Evolutionary conservation across 1,140 invertebrate species (phyloP), one percentile per base, ranked within the genome.

Genomic region (Hycleus phaleratus): DNA sequence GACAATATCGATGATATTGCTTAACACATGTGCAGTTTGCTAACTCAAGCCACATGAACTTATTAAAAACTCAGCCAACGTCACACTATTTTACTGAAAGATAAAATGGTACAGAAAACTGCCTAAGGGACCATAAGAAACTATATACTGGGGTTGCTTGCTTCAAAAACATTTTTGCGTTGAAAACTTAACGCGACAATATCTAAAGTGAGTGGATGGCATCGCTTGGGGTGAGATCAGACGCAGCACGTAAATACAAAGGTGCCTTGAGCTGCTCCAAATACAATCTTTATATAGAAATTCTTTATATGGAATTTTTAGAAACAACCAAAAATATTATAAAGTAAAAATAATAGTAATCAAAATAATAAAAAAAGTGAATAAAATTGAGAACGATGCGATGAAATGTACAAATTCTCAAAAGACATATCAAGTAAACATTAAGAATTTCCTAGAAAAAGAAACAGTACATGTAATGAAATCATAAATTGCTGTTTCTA

Each of bases 291-390:
- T 60, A 18, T 67, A 67, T 63, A 65, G 55, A 58, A 56, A 54
- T 12, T 1, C 12, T 12, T 12, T 12, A 12, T 67, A 67, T 63
- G 62, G 54, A 58, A 52, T 54, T 59, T 51, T 48, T 57, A 18
- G 61, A 64, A 58, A 62, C 46, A 55, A 52, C 56, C 60, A 65
- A 64, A 65, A 65, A 67, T 60, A 67, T 64, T 64, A 67, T 67
- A 65, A 67, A 67, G 56, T 58, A 55, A 48, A 42, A 49, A 49
- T 47, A 63, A 60, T 53, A 49, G 58, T 46, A 18, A 18, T 18
- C 18, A 18, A 18, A 18, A 18, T 18, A 18, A 18, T 18, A 18
- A 18, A 18, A 12, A 18, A 18, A 18, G 18, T 18, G 18, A 18
- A 18, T 18, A 57, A 59, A 62, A 58, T 47, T 47, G 46, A 45